Evolutionary conservation across 1,140 invertebrate genomes (phyloP), one percentile per base, ranked within the genome.

Genomic region (Heliconius congener): DNA sequence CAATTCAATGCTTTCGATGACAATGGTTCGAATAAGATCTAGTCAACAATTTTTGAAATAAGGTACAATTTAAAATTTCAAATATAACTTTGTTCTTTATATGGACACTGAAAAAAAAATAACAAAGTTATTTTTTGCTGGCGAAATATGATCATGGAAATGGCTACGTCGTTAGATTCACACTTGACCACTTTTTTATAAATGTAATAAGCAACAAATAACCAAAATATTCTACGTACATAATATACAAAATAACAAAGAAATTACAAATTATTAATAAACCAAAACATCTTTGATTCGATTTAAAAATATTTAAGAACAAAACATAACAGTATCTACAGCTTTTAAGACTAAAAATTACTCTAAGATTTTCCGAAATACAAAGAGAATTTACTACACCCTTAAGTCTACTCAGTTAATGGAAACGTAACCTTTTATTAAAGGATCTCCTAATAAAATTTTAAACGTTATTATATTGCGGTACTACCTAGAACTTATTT

Each of bases 371-470:
- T 74, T 55, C 37, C 73, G 73, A 42, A 73, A 78, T 73, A 81
- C 82, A 83, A 80, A 83, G 79, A 46, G 76, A 80, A 81, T 76
- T 81, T 81, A 81, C 76, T 78, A 74, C 77, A 37, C 70, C 77
- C 66, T 66, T 74, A 52, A 73, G 37, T 76, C 73, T 74, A 80
- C 79, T 76, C 76, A 76, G 74, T 80, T 80, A 80, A 80, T 83
- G 73, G 73, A 42, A 55, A 71, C 71, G 79, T 76, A 73, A 80
- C 74, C 79, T 77, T 80, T 77, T 46, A 76, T 80, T 80, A 76
- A 34, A 73, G 60, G 71, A 70, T 66, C 60, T 66, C 60, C 60
- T 66, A 66, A 66, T 66, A 66, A 66, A 66, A 66, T 66, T 66
- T 66, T 66, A 66, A 23, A 66, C 60, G 23, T 66, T 66, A 66